Conservation (phyloP, 2,113 vertebrate genomes). For the Heterochromis multidens region DNA sequence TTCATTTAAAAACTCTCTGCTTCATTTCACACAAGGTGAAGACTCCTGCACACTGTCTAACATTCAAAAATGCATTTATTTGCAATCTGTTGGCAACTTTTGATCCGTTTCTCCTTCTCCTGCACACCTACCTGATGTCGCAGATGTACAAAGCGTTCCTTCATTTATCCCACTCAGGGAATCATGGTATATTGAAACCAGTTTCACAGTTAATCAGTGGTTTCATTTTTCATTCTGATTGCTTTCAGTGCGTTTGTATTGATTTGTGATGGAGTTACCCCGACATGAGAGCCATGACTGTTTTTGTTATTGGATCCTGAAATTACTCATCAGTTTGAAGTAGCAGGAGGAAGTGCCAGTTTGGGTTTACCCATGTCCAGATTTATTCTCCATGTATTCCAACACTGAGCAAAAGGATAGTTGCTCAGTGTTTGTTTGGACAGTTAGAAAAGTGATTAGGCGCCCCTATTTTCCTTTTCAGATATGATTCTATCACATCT, state of each 20-base stretch:
- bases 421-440: background rate
- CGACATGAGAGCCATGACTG: background rate
- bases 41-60: background rate
- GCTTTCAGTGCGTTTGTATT: background rate
- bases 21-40: background rate
- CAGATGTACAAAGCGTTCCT: background rate
- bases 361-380: background rate
- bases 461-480: background rate
- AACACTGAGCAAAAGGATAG: background rate
- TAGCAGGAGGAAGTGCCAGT: background rate
- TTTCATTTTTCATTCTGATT: conserved; percentile 13
- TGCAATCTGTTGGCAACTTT: background rate
- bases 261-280: background rate
- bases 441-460: background rate
- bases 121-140: background rate
- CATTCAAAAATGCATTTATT: background rate
- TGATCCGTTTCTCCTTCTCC: fast-evolving
- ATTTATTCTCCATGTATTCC: background rate
- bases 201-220: background rate
- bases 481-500: background rate
- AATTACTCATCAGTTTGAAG: background rate
- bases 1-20: background rate
- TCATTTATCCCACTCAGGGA: background rate
- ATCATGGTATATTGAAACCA: background rate
- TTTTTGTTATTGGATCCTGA: background rate